Evolutionary conservation across 64 coral and sea anemone species (phyloP), one percentile per base, ranked within the genome.

Genomic region (Pocillopora verrucosa): DNA sequence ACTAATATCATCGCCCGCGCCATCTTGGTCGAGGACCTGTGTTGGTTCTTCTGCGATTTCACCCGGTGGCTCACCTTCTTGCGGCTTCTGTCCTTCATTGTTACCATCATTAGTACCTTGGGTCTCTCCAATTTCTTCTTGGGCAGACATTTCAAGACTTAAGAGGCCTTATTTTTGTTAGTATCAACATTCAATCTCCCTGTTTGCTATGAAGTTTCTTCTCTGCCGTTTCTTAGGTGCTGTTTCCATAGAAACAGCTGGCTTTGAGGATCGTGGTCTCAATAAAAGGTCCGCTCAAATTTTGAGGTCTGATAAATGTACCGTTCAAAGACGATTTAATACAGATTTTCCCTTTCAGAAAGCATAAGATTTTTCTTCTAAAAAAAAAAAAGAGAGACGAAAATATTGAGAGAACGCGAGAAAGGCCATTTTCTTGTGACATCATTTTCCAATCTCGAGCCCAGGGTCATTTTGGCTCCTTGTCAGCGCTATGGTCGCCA

Each of bases 171-270:
- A 85, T 70, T 68, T 12, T 20, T 20, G 37, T 25, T 5, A 56
- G 25, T 20, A 11, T 70, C 25, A 25, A 10, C 10, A 6, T 24
- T 11, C 11, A 70, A 20, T 25, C 5, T 24, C 11, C 11, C 67
- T 25, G 22, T 10, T 69, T 0, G 65, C 24, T 2, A 24, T 4
- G 24, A 9, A n/a, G 20, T 30, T 70, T 70, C 25, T 24, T 11
- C 25, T 24, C 25, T 10, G 36, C 38, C 57, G 63, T 56, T 85
- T 70, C 38, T 58, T 15, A 9, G 19, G 34, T 79, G 10, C 11
- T 51, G 82, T 85, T 72, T 85, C 82, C 82, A 85, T 85, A 34
- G 82, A 85, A 85, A 85, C 82, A 85, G 63, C 80, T 83, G 80
- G 36, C 51, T 65, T 26, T n/a, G 12, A 72, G 15, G 34, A 85